These are phyloP conservation scores for Itoplectis maculator DNA, from an alignment of 2,888 invertebrate species.

Conservation along the genomic window DNA sequence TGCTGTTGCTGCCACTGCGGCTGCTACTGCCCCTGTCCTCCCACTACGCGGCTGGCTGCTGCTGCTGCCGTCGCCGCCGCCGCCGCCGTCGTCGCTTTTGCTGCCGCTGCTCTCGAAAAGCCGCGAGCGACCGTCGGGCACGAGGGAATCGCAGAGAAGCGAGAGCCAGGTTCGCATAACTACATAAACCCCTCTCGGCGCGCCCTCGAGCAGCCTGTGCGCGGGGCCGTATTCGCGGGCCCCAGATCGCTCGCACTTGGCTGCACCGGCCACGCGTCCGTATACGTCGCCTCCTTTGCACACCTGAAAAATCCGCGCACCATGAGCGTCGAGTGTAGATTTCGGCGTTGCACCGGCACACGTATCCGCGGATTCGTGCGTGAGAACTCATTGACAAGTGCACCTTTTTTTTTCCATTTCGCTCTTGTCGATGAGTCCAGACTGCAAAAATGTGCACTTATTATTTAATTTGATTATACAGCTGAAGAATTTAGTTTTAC, in stretches of 20 bases:
- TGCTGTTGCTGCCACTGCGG: not conserved
- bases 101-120: constrained; percentile 38
- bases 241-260: not conserved
- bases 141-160: constrained; percentile 35
- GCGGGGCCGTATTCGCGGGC: not conserved
- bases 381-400: too few relatives aligned
- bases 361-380: constrained; percentile 25
- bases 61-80: too few relatives aligned
- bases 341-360: constrained; percentile 35
- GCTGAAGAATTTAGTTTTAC: too few relatives aligned
- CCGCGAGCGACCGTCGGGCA: constrained; percentile 50
- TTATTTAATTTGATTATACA: too few relatives aligned
- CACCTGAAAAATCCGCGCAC: not conserved
- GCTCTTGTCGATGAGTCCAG: too few relatives aligned
- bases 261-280: not conserved
- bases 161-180: constrained; percentile 33
- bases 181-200: constrained; percentile 7
- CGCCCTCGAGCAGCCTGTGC: constrained; percentile 14
- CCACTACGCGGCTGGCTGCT: not conserved
- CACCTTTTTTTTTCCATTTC: too few relatives aligned
- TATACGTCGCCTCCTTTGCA: not conserved
- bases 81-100: too few relatives aligned
- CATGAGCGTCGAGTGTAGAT: constrained; percentile 9
- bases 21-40: constrained; percentile 20
- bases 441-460: too few relatives aligned